Evolutionary conservation across 2,797 vertebrate genomes (phyloP), one percentile per base, ranked within the genome.

Genomic region (Pogoniulus pusillus): DNA sequence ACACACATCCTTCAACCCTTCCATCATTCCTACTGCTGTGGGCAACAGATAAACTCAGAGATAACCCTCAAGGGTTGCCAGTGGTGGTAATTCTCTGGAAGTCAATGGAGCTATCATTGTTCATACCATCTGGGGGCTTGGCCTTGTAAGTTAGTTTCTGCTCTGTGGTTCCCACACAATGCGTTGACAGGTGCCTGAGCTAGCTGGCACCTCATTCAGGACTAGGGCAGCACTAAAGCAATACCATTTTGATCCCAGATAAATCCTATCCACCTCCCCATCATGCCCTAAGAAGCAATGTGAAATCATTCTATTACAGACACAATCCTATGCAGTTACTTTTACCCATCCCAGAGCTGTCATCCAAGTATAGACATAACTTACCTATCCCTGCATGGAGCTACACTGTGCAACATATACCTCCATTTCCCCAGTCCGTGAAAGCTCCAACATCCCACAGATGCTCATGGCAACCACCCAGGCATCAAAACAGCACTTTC

Each of bases 381-480:
- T 76, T 64, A 24, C 12, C 45, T 37, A 8, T 10, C 12, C n/a
- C 34, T 63, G 29, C 47, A 24, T 6, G 13, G 60, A 78, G 24
- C 24, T 84, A 35, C 20, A 14, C 39, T 49, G 45, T 29, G 39
- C 84, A 82, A n/a, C 6, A 5, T 3, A 68, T 23, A 62, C 24
- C 47, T 73, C 10, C 27, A 24, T 17, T 80, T 72, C 83, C n/a
- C 41, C 22, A 20, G 9, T 7, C 12, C 0, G 2, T 49, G n/a
- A 84, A 84, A 90, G 15, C 8, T 74, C 22, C 63, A 49, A 4
- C 16, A 5, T 30, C 30, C 37, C 72, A 79, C 22, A 65, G 62
- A 77, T 0, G 2, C 10, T 62, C 49, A n/a, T 0, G 0, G 12
- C 65, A 84, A 29, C 57, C 51, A 85, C 22, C 3, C 51, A 37